phyloP scores from a whole-genome alignment of 2,888 invertebrate species.

The Crioceris asparagi region DNA sequence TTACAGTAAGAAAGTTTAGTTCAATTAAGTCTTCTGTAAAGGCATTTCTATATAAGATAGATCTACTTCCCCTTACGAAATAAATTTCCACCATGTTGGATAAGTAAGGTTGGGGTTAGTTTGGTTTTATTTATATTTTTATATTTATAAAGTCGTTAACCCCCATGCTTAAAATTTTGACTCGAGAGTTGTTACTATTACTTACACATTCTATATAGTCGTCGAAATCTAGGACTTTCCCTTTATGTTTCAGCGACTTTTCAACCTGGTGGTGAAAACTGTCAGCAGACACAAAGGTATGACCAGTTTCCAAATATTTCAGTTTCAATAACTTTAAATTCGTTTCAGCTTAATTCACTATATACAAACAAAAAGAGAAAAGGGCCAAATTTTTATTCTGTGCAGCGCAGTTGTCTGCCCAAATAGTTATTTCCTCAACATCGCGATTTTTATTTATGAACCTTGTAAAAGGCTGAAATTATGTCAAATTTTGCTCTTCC shows the following conservation, averaged over 20 bases:
- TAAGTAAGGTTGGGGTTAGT: no score
- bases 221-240: slow-evolving; percentile 10
- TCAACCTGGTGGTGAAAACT: slow-evolving; percentile 12
- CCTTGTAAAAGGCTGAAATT: slow-evolving; percentile 9
- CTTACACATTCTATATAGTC: slow-evolving; percentile 9
- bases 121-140: no score
- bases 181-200: slow-evolving; percentile 7
- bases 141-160: slow-evolving; percentile 4
- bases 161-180: slow-evolving; percentile 7
- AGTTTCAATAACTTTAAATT: slow-evolving; percentile 4
- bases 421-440: slow-evolving; percentile 7
- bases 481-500: slow-evolving; percentile 24
- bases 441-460: no score
- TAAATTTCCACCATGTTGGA: no score
- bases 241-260: slow-evolving; percentile 8
- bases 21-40: no score
- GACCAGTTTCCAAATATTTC: slow-evolving; percentile 10
- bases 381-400: slow-evolving; percentile 16
- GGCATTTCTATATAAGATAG: no score
- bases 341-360: slow-evolving; percentile 11
- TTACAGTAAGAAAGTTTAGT: no score
- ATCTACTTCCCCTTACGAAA: no score
- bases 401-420: slow-evolving; percentile 14
- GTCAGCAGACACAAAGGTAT: slow-evolving; percentile 11
- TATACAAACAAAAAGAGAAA: slow-evolving; percentile 10